Conservation (phyloP, 1,140 invertebrate genomes). For the Scylla paramamosain region DNA sequence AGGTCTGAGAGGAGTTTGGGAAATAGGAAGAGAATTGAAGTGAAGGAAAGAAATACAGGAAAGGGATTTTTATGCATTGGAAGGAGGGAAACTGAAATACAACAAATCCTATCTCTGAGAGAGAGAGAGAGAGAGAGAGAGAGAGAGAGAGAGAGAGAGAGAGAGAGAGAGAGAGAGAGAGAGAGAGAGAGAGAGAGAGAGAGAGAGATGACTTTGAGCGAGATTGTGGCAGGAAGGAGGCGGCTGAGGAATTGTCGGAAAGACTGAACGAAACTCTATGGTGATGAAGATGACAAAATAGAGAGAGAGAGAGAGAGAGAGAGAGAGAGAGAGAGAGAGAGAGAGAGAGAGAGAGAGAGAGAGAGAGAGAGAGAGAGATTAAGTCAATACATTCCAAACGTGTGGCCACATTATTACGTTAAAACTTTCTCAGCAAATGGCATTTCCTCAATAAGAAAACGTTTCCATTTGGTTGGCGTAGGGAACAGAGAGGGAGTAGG, state of each 20-base stretch:
- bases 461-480: not conserved
- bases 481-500: conserved; percentile 25
- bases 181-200: conserved; percentile 31
- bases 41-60: no score
- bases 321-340: not conserved
- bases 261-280: not conserved
- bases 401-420: not conserved
- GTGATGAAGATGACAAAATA: not conserved
- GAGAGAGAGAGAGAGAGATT: conserved; percentile 33
- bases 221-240: not conserved
- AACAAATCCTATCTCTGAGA: no score
- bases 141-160: conserved; percentile 51
- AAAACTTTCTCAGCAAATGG: not conserved
- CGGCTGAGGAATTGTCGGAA: not conserved
- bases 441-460: not conserved
- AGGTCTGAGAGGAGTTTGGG: not conserved
- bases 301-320: conserved; percentile 1
- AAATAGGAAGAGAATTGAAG: no score
- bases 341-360: conserved; percentile 28
- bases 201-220: not conserved
- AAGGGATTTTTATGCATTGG: no score
- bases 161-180: conserved; percentile 61
- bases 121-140: not conserved
- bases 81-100: no score
- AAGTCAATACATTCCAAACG: not conserved